A percentile compares a stretch with the other conserved stretches of the same genome.
These are phyloP conservation scores for Aphis gossypii DNA, from an alignment of 1,140 invertebrate genomes.

Conservation along the genomic window DNA sequence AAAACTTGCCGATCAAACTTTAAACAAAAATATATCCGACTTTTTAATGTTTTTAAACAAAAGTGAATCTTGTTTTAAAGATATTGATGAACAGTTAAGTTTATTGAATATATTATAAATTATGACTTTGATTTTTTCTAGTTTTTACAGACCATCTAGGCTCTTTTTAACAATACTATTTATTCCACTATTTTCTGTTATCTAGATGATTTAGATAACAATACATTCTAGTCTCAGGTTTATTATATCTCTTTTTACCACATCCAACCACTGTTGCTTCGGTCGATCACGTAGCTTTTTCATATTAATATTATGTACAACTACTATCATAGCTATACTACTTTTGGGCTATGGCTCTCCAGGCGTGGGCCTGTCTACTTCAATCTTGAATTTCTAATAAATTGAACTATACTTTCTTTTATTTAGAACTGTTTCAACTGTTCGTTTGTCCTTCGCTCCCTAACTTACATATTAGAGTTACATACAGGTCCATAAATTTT, in stretches of 20 bases:
- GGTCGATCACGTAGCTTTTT: not conserved
- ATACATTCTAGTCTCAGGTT: not conserved
- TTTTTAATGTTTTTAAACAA: not conserved
- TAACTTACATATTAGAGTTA: not conserved
- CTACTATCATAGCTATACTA: not conserved
- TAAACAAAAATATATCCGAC: not conserved
- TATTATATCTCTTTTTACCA: not conserved
- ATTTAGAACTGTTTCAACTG: not conserved
- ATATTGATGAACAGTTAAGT: not conserved
- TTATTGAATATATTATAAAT: not conserved
- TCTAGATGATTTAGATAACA: too few relatives aligned
- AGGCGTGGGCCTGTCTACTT: not conserved
- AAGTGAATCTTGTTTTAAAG: not conserved
- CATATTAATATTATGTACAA: not conserved
- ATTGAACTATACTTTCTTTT: constrained; percentile 11
- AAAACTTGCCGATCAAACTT: not conserved
- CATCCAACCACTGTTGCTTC: not conserved
- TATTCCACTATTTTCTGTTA: too few relatives aligned
- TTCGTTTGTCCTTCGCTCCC: not conserved
- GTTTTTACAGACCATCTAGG: too few relatives aligned
- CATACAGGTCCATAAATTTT: not conserved
- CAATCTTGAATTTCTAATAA: not conserved
- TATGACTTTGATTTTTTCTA: too few relatives aligned
- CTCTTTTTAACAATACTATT: too few relatives aligned
- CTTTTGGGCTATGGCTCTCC: not conserved